phyloP scores from a whole-genome alignment of 2,113 vertebrate species.

The Herpetotheres cachinnans region DNA sequence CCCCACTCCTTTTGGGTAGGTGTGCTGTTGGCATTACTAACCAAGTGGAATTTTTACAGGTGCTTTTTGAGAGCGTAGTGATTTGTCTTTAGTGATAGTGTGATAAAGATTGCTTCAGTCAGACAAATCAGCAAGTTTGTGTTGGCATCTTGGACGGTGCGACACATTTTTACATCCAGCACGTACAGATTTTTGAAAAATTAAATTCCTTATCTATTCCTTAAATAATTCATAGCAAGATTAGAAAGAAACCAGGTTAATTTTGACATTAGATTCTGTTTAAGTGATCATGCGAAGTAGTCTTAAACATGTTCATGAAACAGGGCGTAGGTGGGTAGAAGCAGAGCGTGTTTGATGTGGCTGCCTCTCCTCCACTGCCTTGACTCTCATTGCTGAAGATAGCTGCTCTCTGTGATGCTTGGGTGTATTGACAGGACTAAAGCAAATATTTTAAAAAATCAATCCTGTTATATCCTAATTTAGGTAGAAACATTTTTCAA shows the following conservation, averaged over 20 bases:
- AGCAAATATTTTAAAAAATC: neutral
- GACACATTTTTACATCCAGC: neutral
- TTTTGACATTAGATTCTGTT: neutral
- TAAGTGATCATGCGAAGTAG: neutral
- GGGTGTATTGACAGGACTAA: neutral
- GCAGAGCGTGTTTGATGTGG: neutral
- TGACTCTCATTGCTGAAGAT: neutral
- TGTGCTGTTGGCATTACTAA: neutral
- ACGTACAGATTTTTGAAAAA: neutral
- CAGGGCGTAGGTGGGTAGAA: rapidly evolving
- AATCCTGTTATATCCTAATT: neutral
- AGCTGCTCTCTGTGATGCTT: neutral
- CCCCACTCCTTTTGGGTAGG: neutral
- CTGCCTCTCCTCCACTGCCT: neutral
- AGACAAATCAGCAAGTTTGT: neutral
- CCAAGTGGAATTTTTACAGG: neutral
- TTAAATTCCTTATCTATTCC: neutral
- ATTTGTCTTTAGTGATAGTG: neutral
- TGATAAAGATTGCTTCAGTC: neutral
- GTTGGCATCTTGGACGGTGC: neutral
- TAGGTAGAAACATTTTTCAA: neutral
- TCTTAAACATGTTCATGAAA: neutral
- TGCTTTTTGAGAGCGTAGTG: neutral
- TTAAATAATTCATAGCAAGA: neutral
- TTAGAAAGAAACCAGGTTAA: neutral